phyloP scores from a whole-genome alignment of 1,140 invertebrate genomes.

The Trigoniulus corallinus region DNA sequence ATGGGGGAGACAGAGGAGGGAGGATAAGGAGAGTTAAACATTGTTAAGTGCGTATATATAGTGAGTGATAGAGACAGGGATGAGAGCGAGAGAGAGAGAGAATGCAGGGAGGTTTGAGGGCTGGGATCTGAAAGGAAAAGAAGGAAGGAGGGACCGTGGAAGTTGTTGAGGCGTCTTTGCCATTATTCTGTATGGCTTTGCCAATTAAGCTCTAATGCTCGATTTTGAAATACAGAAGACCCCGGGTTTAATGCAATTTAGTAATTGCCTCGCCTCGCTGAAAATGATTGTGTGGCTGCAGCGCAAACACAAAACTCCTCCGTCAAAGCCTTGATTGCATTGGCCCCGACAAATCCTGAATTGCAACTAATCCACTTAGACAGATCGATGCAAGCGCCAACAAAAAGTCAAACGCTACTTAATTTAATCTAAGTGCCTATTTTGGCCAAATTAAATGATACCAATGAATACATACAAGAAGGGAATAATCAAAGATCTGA shows the following conservation, averaged over 20 bases:
- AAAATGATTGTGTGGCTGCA: slow-evolving; percentile 12
- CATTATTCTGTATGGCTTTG: background rate
- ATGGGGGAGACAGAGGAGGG: background rate
- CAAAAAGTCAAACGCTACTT: slow-evolving; percentile 16
- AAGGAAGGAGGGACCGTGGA: too few species aligned
- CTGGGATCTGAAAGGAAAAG: too few species aligned
- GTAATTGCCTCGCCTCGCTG: slow-evolving; percentile 13
- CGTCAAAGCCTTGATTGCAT: background rate
- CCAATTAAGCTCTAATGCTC: slow-evolving; percentile 8
- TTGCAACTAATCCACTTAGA: slow-evolving; percentile 15
- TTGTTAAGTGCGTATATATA: too few species aligned
- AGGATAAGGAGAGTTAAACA: too few species aligned
- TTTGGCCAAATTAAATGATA: slow-evolving; percentile 12
- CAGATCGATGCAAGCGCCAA: slow-evolving; percentile 6
- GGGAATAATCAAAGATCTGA: too few species aligned
- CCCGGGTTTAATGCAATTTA: slow-evolving; percentile 17
- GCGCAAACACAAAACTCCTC: background rate
- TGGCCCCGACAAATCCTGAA: slow-evolving; percentile 6
- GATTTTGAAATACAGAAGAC: slow-evolving; percentile 2
- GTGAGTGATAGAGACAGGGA: too few species aligned
- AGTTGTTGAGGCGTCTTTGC: background rate
- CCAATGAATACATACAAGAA: slow-evolving; percentile 6
- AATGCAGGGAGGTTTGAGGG: too few species aligned
- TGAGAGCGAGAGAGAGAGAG: too few species aligned
- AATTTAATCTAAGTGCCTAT: slow-evolving; percentile 18